Evolutionary conservation across 2,888 invertebrate genomes (phyloP).

Genomic region (Kryphioiulus occultus): DNA sequence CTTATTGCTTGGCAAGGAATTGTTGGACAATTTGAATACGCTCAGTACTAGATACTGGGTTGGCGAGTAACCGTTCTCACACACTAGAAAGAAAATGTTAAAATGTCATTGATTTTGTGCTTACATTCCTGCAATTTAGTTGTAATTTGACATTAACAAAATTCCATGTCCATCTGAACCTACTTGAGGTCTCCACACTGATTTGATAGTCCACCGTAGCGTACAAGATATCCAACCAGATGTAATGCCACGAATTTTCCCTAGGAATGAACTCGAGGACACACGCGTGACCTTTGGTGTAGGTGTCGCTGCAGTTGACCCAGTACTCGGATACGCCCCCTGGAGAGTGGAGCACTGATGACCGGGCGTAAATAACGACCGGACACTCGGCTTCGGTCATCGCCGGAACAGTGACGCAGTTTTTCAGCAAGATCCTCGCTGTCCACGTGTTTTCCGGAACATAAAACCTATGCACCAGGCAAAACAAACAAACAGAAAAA

Average conservation of each 20-base stretch:
- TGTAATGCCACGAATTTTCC: conserved; percentile 57
- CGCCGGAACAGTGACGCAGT: conserved; percentile 53
- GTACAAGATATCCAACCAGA: conserved; percentile 50
- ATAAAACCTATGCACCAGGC: conserved; percentile 57
- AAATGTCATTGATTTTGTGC: background rate
- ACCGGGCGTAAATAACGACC: conserved; percentile 52
- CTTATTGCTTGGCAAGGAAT: conserved; percentile 41
- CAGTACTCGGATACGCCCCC: conserved; percentile 29
- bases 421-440: conserved; percentile 55
- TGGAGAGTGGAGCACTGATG: conserved; percentile 42
- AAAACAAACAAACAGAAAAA: background rate
- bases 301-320: conserved; percentile 53
- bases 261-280: conserved; percentile 57
- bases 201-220: conserved; percentile 53
- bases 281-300: conserved; percentile 57
- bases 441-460: conserved; percentile 57
- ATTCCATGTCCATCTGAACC: background rate
- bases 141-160: no score
- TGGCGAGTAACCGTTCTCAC: conserved; percentile 54
- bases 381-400: conserved; percentile 54
- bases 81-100: conserved; percentile 48
- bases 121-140: background rate
- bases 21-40: conserved; percentile 54
- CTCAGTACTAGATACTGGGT: conserved; percentile 53
- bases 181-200: conserved; percentile 54